A percentile compares a stretch with the other conserved stretches of the same genome.
These are phyloP conservation scores for Ecliptopera silaceata DNA, from an alignment of 2,888 invertebrate genomes.

Conservation along the genomic window DNA sequence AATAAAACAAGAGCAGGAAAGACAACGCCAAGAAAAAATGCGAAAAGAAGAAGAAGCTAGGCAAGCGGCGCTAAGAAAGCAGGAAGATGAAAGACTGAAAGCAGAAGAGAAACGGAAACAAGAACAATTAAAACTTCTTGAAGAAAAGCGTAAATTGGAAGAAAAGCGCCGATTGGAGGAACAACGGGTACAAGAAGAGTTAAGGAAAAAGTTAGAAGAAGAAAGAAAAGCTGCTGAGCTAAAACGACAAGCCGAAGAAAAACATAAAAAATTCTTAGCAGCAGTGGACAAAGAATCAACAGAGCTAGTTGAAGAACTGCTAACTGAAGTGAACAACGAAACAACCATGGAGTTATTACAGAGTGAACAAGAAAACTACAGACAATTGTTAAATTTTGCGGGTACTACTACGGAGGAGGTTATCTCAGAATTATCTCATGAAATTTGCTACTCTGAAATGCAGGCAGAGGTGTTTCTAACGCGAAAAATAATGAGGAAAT, in stretches of 20 bases:
- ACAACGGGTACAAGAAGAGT: constrained; percentile 46
- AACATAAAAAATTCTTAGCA: constrained; percentile 58
- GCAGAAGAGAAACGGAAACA: constrained; percentile 38
- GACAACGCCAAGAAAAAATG: constrained; percentile 43
- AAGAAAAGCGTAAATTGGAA: constrained; percentile 41
- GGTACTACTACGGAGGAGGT: constrained; percentile 56
- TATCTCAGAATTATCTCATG: constrained; percentile 55
- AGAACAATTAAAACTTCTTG: constrained; percentile 39
- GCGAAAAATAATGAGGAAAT: constrained; percentile 64
- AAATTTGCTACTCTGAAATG: constrained; percentile 64
- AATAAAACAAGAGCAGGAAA: constrained; percentile 53
- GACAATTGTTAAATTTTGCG: constrained; percentile 55
- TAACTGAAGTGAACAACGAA: constrained; percentile 58
- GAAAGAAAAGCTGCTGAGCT: constrained; percentile 57
- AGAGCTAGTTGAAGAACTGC: constrained; percentile 58
- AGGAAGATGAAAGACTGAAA: constrained; percentile 46
- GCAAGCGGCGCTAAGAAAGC: constrained; percentile 40
- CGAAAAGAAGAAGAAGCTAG: constrained; percentile 41
- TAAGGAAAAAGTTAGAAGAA: constrained; percentile 54
- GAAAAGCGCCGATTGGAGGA: constrained; percentile 43
- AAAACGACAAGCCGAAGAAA: constrained; percentile 61
- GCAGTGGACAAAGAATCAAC: constrained; percentile 65
- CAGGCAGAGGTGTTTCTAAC: constrained; percentile 65
- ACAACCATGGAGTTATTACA: constrained; percentile 50
- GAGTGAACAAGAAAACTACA: constrained; percentile 60